phyloP scores from a whole-genome alignment of 2,888 invertebrate species.

The Lasioglossum figueresi region DNA sequence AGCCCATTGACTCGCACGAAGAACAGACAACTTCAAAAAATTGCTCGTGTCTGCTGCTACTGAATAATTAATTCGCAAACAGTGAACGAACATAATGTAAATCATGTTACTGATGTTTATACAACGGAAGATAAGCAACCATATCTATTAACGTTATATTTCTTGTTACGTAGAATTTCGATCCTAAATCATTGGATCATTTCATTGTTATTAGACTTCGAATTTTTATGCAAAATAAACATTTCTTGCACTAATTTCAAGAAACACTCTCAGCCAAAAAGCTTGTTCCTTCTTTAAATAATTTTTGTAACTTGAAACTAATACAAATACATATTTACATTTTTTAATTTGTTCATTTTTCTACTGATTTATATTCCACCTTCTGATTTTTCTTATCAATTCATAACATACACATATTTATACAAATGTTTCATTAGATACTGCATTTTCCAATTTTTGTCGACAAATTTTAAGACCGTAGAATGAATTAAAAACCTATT shows the following conservation, averaged over 20 bases:
- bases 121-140: not conserved
- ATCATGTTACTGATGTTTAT: not conserved
- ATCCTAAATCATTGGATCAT: not conserved
- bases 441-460: too few relatives aligned
- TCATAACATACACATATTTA: not conserved
- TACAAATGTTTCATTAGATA: not conserved
- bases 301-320: not conserved
- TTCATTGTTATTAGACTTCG: not conserved
- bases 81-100: not conserved
- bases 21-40: not conserved
- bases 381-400: not conserved
- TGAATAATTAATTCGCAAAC: conserved; percentile 28
- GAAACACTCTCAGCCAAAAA: not conserved
- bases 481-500: too few relatives aligned
- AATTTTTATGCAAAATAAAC: not conserved
- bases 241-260: not conserved
- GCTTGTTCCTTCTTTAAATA: not conserved
- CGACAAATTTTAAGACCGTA: too few relatives aligned
- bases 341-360: not conserved
- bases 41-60: not conserved
- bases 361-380: not conserved
- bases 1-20: not conserved
- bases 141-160: not conserved
- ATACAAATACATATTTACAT: too few relatives aligned
- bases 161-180: not conserved